A percentile compares a stretch with the other conserved stretches of the same genome.
These are phyloP conservation scores for Myotis lucifugus DNA, from an alignment of 2,113 vertebrate genomes.

Conservation along the genomic window DNA sequence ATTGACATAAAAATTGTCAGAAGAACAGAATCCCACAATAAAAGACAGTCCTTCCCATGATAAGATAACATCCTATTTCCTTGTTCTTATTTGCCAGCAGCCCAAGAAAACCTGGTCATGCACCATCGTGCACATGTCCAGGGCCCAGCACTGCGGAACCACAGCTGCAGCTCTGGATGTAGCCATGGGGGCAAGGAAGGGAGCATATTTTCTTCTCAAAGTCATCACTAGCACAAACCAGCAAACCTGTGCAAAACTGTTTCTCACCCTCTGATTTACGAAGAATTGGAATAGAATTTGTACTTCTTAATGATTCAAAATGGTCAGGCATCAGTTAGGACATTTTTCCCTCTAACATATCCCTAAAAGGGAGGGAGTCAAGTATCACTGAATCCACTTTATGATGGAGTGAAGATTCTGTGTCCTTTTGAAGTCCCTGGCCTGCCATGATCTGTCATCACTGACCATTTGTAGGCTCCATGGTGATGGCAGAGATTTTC, in stretches of 20 bases:
- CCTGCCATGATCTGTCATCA: background rate
- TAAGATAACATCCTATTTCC: background rate
- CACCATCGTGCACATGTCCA: background rate
- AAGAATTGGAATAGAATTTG: background rate
- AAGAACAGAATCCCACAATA: background rate
- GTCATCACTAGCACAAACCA: background rate
- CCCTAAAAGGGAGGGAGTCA: background rate
- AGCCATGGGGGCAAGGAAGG: background rate
- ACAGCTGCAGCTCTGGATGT: background rate
- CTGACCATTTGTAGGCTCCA: background rate
- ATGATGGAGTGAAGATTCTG: background rate
- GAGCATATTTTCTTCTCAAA: background rate
- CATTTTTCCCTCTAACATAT: background rate
- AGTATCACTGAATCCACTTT: background rate
- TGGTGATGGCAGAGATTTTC: background rate
- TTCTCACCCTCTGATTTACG: background rate
- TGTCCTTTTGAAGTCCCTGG: background rate
- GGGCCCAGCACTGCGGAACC: background rate
- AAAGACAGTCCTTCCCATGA: background rate
- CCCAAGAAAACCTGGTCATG: background rate
- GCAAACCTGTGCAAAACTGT: background rate
- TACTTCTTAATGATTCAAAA: conserved; percentile 17
- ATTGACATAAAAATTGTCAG: background rate
- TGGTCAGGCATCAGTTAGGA: background rate
- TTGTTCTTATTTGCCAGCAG: background rate